Base-by-base conservation (phyloP, 2,888 invertebrate genomes). In the Lepidocyrtoides sp. region DNA sequence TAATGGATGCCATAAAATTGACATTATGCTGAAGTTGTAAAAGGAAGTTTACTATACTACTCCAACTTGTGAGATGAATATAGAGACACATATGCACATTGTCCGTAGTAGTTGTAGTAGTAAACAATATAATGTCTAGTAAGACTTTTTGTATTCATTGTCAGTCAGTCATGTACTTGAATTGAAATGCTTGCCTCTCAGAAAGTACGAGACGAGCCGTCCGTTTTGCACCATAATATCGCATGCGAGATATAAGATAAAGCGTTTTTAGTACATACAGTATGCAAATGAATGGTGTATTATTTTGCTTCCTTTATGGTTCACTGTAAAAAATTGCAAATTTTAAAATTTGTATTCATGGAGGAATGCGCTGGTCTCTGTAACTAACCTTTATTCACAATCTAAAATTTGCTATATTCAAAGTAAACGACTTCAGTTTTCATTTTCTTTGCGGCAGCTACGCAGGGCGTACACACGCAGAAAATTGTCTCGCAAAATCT, bases 271-370 rank as follows among this genome's bases (percentile, higher is more conserved):
- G 83, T n/a, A n/a, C n/a, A n/a, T n/a, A n/a, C n/a, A n/a, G n/a
- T 83, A 91, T 91, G 91, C 87, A 91, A 91, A 91, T 82, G 60
- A 82, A 54, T 10, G 60, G 51, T 75, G 63, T 77, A 87, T 87
- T 86, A 81, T 75, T 82, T 79, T 87, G 26, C 87, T 66, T 86
- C 87, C 86, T 91, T 91, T 87, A 91, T 91, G 87, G 51, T 23
- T 36, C 57, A 20, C n/a, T 60, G 60, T 14, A 77, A 87, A 91
- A 72, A 81, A 83, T 77, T 91, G 81, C 81, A 91, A 90, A 86
- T 81, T 72, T 41, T 32, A 41, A 66, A 77, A 91, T 91, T 91
- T 88, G 66, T 91, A 91, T 91, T 91, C 91, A 72, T 60, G 54
- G 54, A 75, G 51, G 87, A 77, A 75, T 87, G 57, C 32, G 51